These are phyloP conservation scores for Caerostris extrusa DNA, from an alignment of 1,140 invertebrate species.

Conservation along the genomic window DNA sequence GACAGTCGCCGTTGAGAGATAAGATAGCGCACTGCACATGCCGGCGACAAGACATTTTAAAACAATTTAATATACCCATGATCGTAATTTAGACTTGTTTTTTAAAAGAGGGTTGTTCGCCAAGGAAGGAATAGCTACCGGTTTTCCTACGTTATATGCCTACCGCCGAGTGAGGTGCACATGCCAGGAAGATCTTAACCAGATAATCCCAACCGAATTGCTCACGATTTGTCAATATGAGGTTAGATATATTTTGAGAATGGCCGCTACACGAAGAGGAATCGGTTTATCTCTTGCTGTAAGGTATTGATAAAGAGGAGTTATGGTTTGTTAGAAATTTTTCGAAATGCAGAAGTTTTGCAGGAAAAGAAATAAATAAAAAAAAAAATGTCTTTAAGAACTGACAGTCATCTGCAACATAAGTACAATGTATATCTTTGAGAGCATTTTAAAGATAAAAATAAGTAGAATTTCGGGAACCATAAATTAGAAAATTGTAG, in stretches of 20 bases:
- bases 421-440: no score
- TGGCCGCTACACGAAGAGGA: neutral
- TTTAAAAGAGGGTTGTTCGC: neutral
- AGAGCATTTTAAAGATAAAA: no score
- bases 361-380: no score
- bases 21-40: neutral
- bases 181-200: neutral
- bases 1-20: neutral
- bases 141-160: neutral
- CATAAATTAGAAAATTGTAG: no score
- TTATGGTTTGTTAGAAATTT: neutral
- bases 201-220: neutral
- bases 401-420: no score
- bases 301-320: neutral
- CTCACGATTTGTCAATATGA: constrained; percentile 22
- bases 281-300: neutral
- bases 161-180: neutral
- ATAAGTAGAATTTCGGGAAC: no score
- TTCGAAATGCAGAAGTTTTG: neutral
- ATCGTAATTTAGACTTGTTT: constrained; percentile 32
- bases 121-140: neutral
- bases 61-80: constrained; percentile 26
- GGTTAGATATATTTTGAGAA: neutral
- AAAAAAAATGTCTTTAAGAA: no score
- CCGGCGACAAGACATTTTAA: constrained; percentile 26